Conservation (phyloP, 2,888 invertebrate species). For the Acanthosoma haemorrhoidale region DNA sequence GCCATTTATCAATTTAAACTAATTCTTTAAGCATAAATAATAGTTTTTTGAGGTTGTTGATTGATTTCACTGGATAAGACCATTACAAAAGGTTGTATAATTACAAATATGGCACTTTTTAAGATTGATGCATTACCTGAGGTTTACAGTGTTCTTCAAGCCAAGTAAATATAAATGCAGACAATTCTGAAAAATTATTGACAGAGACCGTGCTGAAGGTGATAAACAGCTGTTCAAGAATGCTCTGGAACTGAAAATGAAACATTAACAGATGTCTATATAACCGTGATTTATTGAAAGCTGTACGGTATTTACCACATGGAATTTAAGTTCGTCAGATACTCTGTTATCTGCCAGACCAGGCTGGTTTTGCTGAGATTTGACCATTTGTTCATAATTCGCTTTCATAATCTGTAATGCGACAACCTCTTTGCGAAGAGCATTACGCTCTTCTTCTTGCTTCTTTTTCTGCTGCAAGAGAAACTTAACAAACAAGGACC, state of each 20-base stretch:
- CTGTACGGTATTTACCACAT: slow-evolving; percentile 65
- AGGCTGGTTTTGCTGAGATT: slow-evolving; percentile 88
- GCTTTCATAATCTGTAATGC: slow-evolving; percentile 90
- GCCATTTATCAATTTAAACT: no score
- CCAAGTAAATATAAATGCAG: slow-evolving; percentile 93
- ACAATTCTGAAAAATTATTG: slow-evolving; percentile 88
- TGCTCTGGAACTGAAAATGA: slow-evolving; percentile 76
- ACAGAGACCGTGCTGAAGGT: slow-evolving; percentile 76
- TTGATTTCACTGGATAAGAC: no score
- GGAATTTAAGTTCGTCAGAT: slow-evolving; percentile 92
- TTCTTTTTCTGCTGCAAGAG: slow-evolving; percentile 85
- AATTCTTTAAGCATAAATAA: no score
- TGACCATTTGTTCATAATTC: slow-evolving; percentile 93
- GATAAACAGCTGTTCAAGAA: slow-evolving; percentile 88
- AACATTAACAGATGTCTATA: background rate
- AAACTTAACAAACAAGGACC: slow-evolving; percentile 56
- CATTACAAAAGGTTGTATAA: no score
- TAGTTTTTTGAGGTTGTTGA: no score
- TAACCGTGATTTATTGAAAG: background rate
- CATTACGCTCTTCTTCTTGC: slow-evolving; percentile 90
- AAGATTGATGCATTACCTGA: slow-evolving; percentile 55
- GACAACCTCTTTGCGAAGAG: slow-evolving; percentile 83
- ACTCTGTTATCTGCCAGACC: slow-evolving; percentile 82
- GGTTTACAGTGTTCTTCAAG: slow-evolving; percentile 96
- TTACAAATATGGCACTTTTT: no score